These are phyloP conservation scores for Myopa tessellatipennis DNA, from an alignment of 2,888 invertebrate species.

Conservation along the genomic window DNA sequence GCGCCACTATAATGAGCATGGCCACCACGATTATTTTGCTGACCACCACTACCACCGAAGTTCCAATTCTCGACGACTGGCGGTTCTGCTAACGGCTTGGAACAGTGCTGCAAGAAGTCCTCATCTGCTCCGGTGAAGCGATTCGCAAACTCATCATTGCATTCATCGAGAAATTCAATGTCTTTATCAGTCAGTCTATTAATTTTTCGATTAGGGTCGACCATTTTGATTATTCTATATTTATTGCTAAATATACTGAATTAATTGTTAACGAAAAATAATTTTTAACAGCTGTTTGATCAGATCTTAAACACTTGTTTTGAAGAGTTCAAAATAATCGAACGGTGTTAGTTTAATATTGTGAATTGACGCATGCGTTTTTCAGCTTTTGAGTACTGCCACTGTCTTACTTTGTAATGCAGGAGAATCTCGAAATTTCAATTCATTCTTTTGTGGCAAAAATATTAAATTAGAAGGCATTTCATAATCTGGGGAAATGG, in stretches of 20 bases:
- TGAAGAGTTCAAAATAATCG: not conserved
- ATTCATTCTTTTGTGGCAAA: no score
- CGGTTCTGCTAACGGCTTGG: constrained; percentile 69
- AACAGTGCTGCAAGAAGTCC: constrained; percentile 71
- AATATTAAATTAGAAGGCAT: no score
- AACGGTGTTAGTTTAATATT: not conserved
- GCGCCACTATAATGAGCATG: not conserved
- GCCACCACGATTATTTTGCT: constrained; percentile 33
- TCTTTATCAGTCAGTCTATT: constrained; percentile 72
- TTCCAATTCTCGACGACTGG: constrained; percentile 74
- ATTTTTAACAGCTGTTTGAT: not conserved
- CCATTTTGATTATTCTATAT: constrained; percentile 55
- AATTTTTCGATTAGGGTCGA: constrained; percentile 69
- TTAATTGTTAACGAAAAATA: not conserved
- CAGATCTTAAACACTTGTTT: not conserved
- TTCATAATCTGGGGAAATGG: no score
- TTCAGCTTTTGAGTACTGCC: no score
- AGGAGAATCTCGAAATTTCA: no score
- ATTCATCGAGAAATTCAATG: constrained; percentile 72
- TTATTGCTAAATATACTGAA: not conserved
- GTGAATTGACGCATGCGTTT: not conserved
- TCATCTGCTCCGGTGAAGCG: constrained; percentile 75
- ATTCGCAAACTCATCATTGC: constrained; percentile 74
- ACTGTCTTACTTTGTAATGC: no score
- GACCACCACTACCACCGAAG: constrained; percentile 40